Base-by-base conservation (phyloP, 2,888 invertebrate genomes). In the Prenolepis imparis region DNA sequence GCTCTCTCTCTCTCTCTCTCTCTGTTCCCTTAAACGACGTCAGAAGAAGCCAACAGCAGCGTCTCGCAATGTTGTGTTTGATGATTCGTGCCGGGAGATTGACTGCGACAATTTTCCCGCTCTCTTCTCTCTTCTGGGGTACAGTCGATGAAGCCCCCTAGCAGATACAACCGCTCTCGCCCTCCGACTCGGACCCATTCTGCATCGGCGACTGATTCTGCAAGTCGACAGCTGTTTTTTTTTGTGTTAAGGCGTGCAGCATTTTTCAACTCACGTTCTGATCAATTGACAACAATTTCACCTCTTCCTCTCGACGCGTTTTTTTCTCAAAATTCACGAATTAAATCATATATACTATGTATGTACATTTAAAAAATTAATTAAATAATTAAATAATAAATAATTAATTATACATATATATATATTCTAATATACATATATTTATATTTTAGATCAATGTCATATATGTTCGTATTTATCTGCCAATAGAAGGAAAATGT, bases 151-250 rank as follows among this genome's bases (percentile, higher is more conserved):
- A 88, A 89, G 83, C 92, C 89, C 90, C 92, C 93, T 94, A 98
- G 96, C 98, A 98, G 95, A 97, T 97, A 95, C 98, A 98, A 94
- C 97, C 97, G 92, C 97, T 96, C 95, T 97, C 97, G 92, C 97
- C 97, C 95, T 97, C 97, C 94, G 96, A 96, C 94, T 97, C 97
- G 94, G 97, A 97, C 95, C 97, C 97, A 90, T 97, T 97, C 95
- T 97, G 97, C 95, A 97, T 96, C 92, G 97, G 96, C 90, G 97
- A 96, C 95, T 97, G 97, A 91, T 97, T 97, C 96, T 97, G 97
- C 92, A 97, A 95, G 95, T 97, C 97, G 95, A 98, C 97, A 95
- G 97, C 97, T 97, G 96, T 92, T 91, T 93, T 41, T n/a, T 92
- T 91, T 89, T 92, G 86, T 92, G 94, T 95, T 95, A 94, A 95